phyloP scores from a whole-genome alignment of 2,797 vertebrate genomes.

The Lycodopsis pacificus region DNA sequence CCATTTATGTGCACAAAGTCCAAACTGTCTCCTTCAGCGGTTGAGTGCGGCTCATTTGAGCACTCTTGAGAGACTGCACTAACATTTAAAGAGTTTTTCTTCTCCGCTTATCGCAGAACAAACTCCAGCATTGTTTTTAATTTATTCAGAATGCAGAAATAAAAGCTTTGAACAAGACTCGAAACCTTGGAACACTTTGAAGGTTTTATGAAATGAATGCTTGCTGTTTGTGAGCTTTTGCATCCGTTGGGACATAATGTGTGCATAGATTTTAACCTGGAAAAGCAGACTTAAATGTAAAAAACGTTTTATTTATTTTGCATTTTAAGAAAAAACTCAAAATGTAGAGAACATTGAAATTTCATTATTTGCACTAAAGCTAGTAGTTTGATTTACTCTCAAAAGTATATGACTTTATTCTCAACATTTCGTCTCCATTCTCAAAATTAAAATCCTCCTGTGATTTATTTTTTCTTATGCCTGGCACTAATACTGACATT shows the following conservation, averaged over 20 bases:
- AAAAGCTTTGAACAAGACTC: not conserved
- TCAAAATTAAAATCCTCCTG: too few species aligned
- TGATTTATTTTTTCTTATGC: too few species aligned
- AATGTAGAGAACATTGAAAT: not conserved
- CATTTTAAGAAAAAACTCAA: not conserved
- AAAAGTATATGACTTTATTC: not conserved
- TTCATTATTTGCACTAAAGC: rapidly evolving
- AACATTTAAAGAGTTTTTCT: not conserved
- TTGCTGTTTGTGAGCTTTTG: not conserved
- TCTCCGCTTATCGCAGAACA: not conserved
- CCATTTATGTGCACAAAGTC: slow-evolving; percentile 74
- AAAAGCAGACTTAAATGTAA: too few species aligned
- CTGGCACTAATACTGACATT: too few species aligned
- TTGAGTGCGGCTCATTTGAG: slow-evolving; percentile 41
- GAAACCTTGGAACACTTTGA: too few species aligned
- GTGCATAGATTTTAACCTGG: too few species aligned
- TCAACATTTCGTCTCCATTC: not conserved
- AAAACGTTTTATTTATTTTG: too few species aligned
- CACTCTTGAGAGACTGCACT: slow-evolving; percentile 16
- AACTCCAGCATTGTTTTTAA: not conserved
- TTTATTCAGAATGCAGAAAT: slow-evolving; percentile 4
- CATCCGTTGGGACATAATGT: not conserved
- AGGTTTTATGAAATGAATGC: not conserved
- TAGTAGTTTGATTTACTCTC: not conserved
- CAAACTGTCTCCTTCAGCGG: slow-evolving; percentile 41